Evolutionary conservation across 2,888 invertebrate species (phyloP).

Genomic region (Abrostola triplasia): DNA sequence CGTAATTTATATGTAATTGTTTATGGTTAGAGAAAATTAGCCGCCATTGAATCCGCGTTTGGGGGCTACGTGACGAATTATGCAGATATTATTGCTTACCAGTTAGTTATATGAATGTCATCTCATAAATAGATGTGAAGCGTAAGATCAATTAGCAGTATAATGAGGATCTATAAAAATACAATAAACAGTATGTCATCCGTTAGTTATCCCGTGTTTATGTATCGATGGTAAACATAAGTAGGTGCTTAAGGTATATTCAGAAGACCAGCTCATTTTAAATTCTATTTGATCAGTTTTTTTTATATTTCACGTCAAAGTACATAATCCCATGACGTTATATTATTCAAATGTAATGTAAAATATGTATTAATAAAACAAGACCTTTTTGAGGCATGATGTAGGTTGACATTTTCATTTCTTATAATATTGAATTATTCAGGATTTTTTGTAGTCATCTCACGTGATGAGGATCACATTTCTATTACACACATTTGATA

Average conservation of each 20-base stretch:
- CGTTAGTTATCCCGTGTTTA: no score
- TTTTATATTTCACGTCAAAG: no score
- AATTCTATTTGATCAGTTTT: no score
- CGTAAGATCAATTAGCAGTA: no score
- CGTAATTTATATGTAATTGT: conserved; percentile 35
- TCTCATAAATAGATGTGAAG: not conserved
- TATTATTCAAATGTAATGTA: no score
- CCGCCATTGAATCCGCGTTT: conserved; percentile 23
- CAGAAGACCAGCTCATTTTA: no score
- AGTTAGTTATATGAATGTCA: not conserved
- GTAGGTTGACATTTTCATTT: conserved; percentile 29
- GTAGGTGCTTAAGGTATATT: no score
- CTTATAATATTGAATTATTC: conserved; percentile 21
- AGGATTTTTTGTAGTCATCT: conserved; percentile 11
- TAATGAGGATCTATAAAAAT: no score
- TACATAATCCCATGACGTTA: no score
- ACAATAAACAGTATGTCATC: no score
- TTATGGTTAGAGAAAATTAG: conserved; percentile 30
- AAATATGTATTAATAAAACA: not conserved
- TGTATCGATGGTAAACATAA: no score
- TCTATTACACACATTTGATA: not conserved
- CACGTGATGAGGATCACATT: conserved; percentile 16
- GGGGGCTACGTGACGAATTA: conserved; percentile 29
- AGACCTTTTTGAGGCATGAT: conserved; percentile 14
- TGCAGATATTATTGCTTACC: conserved; percentile 25